Base-by-base conservation (phyloP, 2,797 vertebrate genomes). In the Premnoplex brunnescens region DNA sequence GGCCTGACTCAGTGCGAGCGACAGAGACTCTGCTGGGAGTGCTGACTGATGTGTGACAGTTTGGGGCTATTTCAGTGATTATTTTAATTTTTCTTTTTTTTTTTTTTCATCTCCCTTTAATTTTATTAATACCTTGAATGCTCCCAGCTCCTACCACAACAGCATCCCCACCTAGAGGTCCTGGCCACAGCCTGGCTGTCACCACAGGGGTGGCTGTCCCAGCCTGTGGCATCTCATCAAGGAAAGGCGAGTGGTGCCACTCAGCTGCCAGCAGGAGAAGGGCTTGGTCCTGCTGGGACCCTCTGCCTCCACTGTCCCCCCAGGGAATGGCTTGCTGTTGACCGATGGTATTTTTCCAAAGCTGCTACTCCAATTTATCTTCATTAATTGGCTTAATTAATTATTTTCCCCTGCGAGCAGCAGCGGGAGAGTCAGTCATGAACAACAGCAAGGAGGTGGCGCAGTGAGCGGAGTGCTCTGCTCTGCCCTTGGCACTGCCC, bases 321-420 rank as follows among this genome's bases (percentile, higher is more conserved):
- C 1, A 1, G 75, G 75, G 60, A 74, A 73, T 0, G 0, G 13
- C 68, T 78, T 26, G 60, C 62, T 94, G 54, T 32, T 93, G 91
- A 93, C 85, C 63, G 17, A 67, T 66, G 67, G 78, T 76, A n/a
- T 93, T 95, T 93, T 90, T 90, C 76, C 88, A 91, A 74, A 89
- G 85, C 88, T 44, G 63, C 62, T 66, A 27, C 81, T 88, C 54
- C 76, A 85, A 86, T 64, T 95, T 85, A 80, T 96, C 89, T 85
- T 92, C 91, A 85, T 89, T 93, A 92, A 92, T 75, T 72, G 75
- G 66, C 71, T 78, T 78, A 95, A 91, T 95, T 71, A 89, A 84
- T 93, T 66, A 23, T 95, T 93, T 51, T 75, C 85, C 83, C 89
- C 69, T 3, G 49, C 3, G 88, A 86, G 69, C 69, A 60, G 76